These are phyloP conservation scores for Cybosia mesomella DNA, from an alignment of 2,888 invertebrate species.

Conservation along the genomic window DNA sequence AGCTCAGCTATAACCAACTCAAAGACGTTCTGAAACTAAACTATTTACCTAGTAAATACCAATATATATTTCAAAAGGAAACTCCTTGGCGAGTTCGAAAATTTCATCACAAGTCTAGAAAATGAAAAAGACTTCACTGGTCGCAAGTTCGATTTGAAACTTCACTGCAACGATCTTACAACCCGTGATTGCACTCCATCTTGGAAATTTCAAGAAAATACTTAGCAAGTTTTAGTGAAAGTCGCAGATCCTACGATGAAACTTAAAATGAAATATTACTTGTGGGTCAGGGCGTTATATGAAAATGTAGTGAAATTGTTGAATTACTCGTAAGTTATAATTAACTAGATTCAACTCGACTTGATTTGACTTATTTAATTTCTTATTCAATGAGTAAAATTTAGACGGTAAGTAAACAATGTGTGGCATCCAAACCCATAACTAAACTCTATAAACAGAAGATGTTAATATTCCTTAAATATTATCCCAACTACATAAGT, in stretches of 20 bases:
- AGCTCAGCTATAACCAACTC: neutral
- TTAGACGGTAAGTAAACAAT: neutral
- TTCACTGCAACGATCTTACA: conserved; percentile 70
- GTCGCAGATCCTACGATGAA: conserved; percentile 49
- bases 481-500: too few relatives aligned
- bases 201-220: conserved; percentile 73
- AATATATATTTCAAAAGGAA: conserved; percentile 62
- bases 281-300: conserved; percentile 34
- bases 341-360: neutral
- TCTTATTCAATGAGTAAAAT: neutral
- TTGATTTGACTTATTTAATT: neutral
- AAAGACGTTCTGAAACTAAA: neutral
- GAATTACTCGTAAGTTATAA: neutral
- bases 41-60: neutral
- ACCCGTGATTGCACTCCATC: conserved; percentile 77
- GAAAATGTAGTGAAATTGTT: neutral
- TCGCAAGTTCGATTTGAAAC: conserved; percentile 73
- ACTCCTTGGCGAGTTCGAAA: conserved; percentile 71
- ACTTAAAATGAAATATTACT: conserved; percentile 54
- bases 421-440: too few relatives aligned
- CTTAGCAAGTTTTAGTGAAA: conserved; percentile 54
- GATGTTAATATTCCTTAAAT: too few relatives aligned
- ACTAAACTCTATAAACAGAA: too few relatives aligned
- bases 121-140: conserved; percentile 68
- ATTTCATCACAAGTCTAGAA: conserved; percentile 75